Base-by-base conservation (phyloP, 2,797 vertebrate species). In the Decapterus maruadsi region DNA sequence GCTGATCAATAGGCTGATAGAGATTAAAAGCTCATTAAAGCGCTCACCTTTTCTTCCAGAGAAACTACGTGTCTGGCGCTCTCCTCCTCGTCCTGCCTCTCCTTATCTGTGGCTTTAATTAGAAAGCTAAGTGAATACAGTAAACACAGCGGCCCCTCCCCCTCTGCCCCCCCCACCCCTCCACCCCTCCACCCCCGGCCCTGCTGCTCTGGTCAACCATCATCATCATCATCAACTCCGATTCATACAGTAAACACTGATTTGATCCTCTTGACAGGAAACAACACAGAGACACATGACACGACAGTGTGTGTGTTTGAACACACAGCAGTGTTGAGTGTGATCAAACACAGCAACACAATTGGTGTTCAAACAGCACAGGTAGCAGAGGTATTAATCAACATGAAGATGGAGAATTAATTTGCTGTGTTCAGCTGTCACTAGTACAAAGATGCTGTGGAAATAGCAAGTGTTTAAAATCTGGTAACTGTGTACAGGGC, bases 351-450 rank as follows among this genome's bases (percentile, higher is more conserved):
- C 29, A 4, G 51, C 13, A 48, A 59, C 71, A 75, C 69, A 80
- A 80, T 66, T 26, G 54, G 5, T 22, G n/a, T 45, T 40, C 61
- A 26, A 29, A 45, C 72, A 68, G 8, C 1, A 26, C 66, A 43
- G 59, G 78, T n/a, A 81, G 82, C 78, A 42, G 16, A 67, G 72
- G 75, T 16, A 69, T 76, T 76, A 69, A 81, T 59, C 56, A 76
- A 84, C 73, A 83, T 3, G 42, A 6, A 6, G 57, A 26, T 11
- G 3, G n/a, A n/a, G n/a, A n/a, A n/a, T n/a, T n/a, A n/a, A n/a
- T n/a, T n/a, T n/a, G n/a, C n/a, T n/a, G n/a, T n/a, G n/a, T n/a
- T n/a, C n/a, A n/a, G n/a, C n/a, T n/a, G n/a, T n/a, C n/a, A n/a
- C n/a, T n/a, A n/a, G n/a, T n/a, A n/a, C n/a, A n/a, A n/a, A n/a